Evolutionary conservation across 2,797 vertebrate genomes (phyloP).

Genomic region (Urosaurus nigricauda): DNA sequence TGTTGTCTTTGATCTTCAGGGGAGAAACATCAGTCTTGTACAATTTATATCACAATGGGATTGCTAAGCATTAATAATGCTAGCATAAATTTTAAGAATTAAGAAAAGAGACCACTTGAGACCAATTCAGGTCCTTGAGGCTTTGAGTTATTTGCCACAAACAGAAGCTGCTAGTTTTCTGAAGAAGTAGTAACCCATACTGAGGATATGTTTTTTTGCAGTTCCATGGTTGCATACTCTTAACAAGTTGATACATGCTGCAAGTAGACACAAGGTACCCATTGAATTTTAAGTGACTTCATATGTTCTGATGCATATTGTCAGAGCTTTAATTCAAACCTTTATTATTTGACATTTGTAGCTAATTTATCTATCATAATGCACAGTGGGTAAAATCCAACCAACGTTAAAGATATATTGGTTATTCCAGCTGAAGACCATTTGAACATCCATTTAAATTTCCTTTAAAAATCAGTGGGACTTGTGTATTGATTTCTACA

Average conservation of each 20-base stretch:
- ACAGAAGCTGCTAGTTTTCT: not conserved
- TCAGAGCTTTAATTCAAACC: not conserved
- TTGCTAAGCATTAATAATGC: slow-evolving; percentile 33
- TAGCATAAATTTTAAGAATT: slow-evolving; percentile 28
- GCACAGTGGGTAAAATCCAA: not conserved
- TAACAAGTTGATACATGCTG: not conserved
- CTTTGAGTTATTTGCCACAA: not conserved
- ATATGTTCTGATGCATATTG: not conserved
- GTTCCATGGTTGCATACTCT: not conserved
- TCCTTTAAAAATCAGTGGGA: not conserved
- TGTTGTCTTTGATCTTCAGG: slow-evolving; percentile 33
- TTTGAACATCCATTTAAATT: not conserved
- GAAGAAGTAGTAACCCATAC: not conserved
- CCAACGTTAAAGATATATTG: not conserved
- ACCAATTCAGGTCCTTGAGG: not conserved
- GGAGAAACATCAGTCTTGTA: not conserved
- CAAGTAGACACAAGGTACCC: not conserved
- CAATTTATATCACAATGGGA: slow-evolving; percentile 20
- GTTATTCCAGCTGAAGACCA: not conserved
- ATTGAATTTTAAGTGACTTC: not conserved
- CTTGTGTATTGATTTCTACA: not conserved
- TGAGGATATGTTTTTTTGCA: not conserved
- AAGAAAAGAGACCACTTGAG: slow-evolving; percentile 3
- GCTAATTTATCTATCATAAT: not conserved
- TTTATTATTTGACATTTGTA: not conserved